Conservation (phyloP, 2,888 invertebrate species). For the Cremastinae sp. region DNA sequence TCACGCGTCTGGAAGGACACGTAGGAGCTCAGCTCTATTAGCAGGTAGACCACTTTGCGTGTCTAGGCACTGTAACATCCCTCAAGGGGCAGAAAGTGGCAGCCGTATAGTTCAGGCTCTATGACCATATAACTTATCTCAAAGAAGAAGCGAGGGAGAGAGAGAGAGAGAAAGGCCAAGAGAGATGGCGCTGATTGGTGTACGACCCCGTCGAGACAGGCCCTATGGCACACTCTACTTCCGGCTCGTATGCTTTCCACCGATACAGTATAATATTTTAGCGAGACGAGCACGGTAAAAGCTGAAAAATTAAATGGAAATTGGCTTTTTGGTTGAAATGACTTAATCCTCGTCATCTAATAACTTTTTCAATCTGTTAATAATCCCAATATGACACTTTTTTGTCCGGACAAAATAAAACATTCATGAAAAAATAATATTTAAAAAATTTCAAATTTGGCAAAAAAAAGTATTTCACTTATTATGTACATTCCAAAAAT, state of each 20-base stretch:
- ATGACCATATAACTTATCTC: slow-evolving; percentile 67
- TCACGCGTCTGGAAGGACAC: slow-evolving; percentile 38
- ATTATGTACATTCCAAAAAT: no score
- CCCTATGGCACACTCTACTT: slow-evolving; percentile 39
- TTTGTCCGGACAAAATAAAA: no score
- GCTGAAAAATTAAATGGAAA: no score
- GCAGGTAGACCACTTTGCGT: slow-evolving; percentile 63
- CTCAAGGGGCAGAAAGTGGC: slow-evolving; percentile 58
- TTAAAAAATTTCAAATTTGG: no score
- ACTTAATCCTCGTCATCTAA: no score
- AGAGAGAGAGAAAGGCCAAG: slow-evolving; percentile 16
- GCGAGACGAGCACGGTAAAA: neutral
- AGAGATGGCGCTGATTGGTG: slow-evolving; percentile 57
- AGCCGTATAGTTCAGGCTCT: slow-evolving; percentile 53
- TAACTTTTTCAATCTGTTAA: no score
- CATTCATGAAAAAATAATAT: no score
- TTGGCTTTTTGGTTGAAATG: no score
- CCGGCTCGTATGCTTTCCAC: slow-evolving; percentile 39
- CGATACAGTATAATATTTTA: slow-evolving; percentile 21
- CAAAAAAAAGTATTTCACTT: no score
- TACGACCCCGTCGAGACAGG: slow-evolving; percentile 49
- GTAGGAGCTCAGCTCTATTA: slow-evolving; percentile 58
- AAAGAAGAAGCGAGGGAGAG: slow-evolving; percentile 61
- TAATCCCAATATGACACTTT: no score
- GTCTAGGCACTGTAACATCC: slow-evolving; percentile 64